Evolutionary conservation across 2,888 invertebrate genomes (phyloP), one percentile per base, ranked within the genome.

Genomic region (Alitta virens): DNA sequence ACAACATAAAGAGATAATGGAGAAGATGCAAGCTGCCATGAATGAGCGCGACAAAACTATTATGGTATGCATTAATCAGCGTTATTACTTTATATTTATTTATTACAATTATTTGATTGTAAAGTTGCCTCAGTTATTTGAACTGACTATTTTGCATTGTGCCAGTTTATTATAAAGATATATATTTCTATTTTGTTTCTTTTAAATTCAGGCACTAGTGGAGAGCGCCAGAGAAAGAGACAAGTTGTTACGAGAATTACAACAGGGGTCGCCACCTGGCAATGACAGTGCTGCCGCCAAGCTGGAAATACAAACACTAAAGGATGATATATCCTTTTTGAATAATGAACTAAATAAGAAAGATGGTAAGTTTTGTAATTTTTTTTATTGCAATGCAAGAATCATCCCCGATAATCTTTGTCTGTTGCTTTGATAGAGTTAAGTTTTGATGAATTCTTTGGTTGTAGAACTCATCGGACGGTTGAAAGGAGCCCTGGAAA

Each of bases 161-260:
- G 16, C 16, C 12, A 40, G 9, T 40, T 40, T 9, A 9, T 46
- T 46, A 46, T 46, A n/a, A 46, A n/a, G n/a, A n/a, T n/a, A n/a
- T n/a, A n/a, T n/a, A n/a, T n/a, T n/a, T n/a, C n/a, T n/a, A n/a
- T n/a, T n/a, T n/a, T 21, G 21, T 16, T 46, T 7, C n/a, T 46
- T n/a, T 7, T 46, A 46, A 18, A 9, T 56, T 23, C 42, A 71
- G 74, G 67, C 72, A 0, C 57, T 74, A 56, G 66, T 73, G 46
- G 74, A 71, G 49, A 72, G 72, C 63, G 70, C 66, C 38, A 63
- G 63, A 33, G 72, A 74, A 62, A 74, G 73, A 58, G 74, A 74
- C 54, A 66, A 67, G 52, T 46, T 74, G 50, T 64, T 72, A 18
- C 63, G 65, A 5, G 66, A 69, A 27, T 49, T 71, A 18, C 67